A percentile compares a stretch with the other conserved stretches of the same genome.
Evolutionary conservation across 1,140 invertebrate species (phyloP).

Genomic region (Frieseomelitta varia): DNA sequence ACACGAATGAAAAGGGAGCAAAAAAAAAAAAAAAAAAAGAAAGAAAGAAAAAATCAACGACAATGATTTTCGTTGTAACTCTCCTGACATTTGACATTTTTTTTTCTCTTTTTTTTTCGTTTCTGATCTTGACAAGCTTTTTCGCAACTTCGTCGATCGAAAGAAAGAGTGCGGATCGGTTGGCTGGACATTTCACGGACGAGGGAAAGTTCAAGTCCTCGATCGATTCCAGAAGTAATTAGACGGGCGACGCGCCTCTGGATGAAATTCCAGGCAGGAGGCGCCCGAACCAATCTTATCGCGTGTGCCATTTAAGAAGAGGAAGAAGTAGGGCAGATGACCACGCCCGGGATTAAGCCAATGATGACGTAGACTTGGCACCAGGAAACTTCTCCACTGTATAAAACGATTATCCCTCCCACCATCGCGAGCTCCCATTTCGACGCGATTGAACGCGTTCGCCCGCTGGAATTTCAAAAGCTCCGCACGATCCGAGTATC

Average conservation of each 20-base stretch:
- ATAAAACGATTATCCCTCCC: conserved; percentile 37
- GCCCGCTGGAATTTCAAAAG: neutral
- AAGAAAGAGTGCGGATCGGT: too few species aligned
- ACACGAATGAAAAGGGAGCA: too few species aligned
- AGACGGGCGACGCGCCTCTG: conserved; percentile 60
- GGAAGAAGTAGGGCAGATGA: conserved; percentile 66
- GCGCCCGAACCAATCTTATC: conserved; percentile 68
- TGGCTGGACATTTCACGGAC: conserved; percentile 69
- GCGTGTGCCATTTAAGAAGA: conserved; percentile 66
- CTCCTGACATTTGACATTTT: neutral
- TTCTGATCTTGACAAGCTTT: conserved; percentile 6
- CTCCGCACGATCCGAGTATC: neutral
- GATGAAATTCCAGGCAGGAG: conserved; percentile 67
- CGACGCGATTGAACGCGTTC: conserved; percentile 1
- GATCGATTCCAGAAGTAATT: conserved; percentile 71
- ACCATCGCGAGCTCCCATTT: neutral
- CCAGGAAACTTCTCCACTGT: conserved; percentile 32
- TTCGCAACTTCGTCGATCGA: conserved; percentile 36
- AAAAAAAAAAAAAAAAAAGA: too few species aligned
- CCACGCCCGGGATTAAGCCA: conserved; percentile 67
- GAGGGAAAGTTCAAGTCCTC: conserved; percentile 67
- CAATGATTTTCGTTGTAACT: neutral
- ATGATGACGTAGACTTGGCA: conserved; percentile 49
- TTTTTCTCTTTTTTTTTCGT: too few species aligned
- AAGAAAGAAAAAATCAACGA: neutral